Base-by-base conservation (phyloP, 1,140 invertebrate species). In the Drosophila prosaltans region DNA sequence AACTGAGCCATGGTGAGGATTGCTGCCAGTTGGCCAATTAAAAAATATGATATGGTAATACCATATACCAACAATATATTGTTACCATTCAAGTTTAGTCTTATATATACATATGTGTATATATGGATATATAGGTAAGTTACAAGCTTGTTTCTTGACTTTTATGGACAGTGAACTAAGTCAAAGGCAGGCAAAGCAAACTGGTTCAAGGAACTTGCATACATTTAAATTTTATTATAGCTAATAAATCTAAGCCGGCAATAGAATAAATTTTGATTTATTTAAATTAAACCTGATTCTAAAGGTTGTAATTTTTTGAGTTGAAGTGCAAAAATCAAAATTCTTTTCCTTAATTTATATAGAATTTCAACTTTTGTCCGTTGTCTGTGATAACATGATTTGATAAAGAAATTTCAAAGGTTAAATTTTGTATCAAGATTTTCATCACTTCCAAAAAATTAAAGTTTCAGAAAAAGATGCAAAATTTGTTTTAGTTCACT, bases 21-120 rank as follows among this genome's bases (percentile, higher is more conserved):
- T 48, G 65, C 36, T 21, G 45, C 30, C 32, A 66, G 40, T 69
- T 45, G 40, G 63, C 58, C 66, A 75, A 78, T 73, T 74, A 66
- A 36, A 66, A 76, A 64, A 36, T n/a, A 60, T 69, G 62, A 61
- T 63, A 78, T 39, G 48, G 39, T 65, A 36, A 68, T 65, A 30
- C 57, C 9, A 51, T 7, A 28, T 45, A 16, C 24, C 60, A 62
- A 21, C 40, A 30, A 62, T 16, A 41, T 60, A 54, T 51, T 40
- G 36, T 40, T 68, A 39, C 4, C n/a, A 21, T 30, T 39, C 32
- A 24, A 51, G 45, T 51, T 36, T 36, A 36, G 3, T 3, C 0
- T 11, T 16, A 48, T 48, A 57, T 69, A 11, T 26, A 45, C 24
- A n/a, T 16, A 16, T 16, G 0, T 16, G 16, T 16, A 59, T 57